Base-by-base conservation (phyloP, 2,888 invertebrate genomes). In the Ametastegia equiseti region DNA sequence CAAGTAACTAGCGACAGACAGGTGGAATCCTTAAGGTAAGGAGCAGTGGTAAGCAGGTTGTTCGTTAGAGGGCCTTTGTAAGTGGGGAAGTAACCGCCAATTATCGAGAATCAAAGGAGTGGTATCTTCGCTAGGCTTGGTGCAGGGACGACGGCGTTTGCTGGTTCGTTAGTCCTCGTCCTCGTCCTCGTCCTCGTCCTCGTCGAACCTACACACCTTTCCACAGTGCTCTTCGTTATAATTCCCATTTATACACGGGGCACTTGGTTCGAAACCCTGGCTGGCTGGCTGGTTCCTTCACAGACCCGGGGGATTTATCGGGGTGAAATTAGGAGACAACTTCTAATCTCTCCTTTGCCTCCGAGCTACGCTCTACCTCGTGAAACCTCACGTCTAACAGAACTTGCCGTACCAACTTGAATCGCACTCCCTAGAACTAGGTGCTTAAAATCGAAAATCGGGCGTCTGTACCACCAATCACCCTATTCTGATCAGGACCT, bases 311-410 rank as follows among this genome's bases (percentile, higher is more conserved):
- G 83, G 84, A 86, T 86, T 84, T 86, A 87, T 86, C 84, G 83
- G n/a, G 84, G 75, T 63, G 82, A 85, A 87, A 87, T 86, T 85
- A 85, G 84, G 80, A 81, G 83, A 81, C 79, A 86, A 86, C 85
- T 86, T 86, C 84, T 86, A 86, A 87, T 87, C 86, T 83, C 82
- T 82, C 82, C 82, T 85, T 87, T 86, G 85, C 84, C 85, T 83
- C 65, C 83, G 80, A 86, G 85, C 86, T 82, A 86, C 80, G 81
- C 79, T 4, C 27, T 27, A 15, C 30, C 27, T 30, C 27, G 13
- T 9, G 19, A 11, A 30, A 30, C 60, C 60, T 60, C 23, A 23
- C 11, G 30, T 30, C 30, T 5, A 11, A 5, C 30, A 23, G 7
- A 23, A 54, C 54, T 54, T 54, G 9, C 23, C 23, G 23, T n/a